Conservation (phyloP, 2,113 vertebrate genomes). For the Aphyosemion australe region DNA sequence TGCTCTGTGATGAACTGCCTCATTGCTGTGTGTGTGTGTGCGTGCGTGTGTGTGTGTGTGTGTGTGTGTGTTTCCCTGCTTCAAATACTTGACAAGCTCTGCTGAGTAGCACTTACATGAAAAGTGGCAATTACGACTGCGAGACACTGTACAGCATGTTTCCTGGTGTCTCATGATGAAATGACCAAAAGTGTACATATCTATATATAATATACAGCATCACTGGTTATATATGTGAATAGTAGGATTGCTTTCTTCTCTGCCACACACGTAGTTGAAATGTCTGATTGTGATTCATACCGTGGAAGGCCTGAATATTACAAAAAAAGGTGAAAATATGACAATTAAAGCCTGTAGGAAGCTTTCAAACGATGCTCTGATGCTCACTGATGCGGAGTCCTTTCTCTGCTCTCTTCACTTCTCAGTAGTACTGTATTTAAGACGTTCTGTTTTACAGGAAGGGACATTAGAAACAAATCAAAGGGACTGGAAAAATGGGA, state of each 20-base stretch:
- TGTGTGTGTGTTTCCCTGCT: slow-evolving; percentile 63
- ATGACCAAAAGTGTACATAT: slow-evolving; percentile 63
- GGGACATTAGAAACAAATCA: slow-evolving; percentile 16
- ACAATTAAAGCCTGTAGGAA: slow-evolving; percentile 32
- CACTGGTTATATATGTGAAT: slow-evolving; percentile 61
- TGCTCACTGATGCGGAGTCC: slow-evolving; percentile 38
- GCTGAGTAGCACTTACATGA: slow-evolving; percentile 67
- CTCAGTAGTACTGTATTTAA: slow-evolving; percentile 57
- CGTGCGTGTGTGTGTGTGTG: slow-evolving; percentile 24
- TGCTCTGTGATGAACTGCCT: slow-evolving; percentile 48
- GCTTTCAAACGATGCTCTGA: slow-evolving; percentile 52
- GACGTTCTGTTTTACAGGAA: slow-evolving; percentile 27
- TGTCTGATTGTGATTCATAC: slow-evolving; percentile 48
- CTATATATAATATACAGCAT: slow-evolving; percentile 25
- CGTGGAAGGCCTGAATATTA: slow-evolving; percentile 34
- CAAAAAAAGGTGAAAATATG: slow-evolving; percentile 3
- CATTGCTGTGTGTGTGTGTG: slow-evolving; percentile 2
- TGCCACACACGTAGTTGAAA: slow-evolving; percentile 40
- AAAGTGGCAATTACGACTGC: slow-evolving; percentile 56
- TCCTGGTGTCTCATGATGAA: slow-evolving; percentile 56
- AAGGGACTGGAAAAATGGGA: slow-evolving; percentile 27
- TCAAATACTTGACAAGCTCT: slow-evolving; percentile 73
- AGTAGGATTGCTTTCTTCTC: slow-evolving; percentile 59
- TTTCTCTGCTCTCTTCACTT: slow-evolving; percentile 41
- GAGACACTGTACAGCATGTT: slow-evolving; percentile 70